These are phyloP conservation scores for Proisotoma minuta DNA, from an alignment of 2,888 invertebrate species.

Conservation along the genomic window DNA sequence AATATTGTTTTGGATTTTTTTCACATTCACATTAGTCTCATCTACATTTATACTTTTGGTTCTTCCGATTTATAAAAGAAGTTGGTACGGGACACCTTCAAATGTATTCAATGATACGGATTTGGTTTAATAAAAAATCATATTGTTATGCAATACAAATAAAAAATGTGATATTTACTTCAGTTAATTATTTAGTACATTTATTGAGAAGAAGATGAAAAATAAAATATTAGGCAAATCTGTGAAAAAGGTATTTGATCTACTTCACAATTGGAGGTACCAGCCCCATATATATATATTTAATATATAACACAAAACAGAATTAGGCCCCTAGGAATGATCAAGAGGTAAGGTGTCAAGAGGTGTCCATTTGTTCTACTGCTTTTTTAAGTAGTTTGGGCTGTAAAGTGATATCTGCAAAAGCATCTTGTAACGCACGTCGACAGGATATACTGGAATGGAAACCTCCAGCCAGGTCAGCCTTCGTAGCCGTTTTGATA, in stretches of 20 bases:
- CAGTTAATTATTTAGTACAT: too few relatives aligned
- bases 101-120: not conserved
- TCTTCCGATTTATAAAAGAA: conserved; percentile 51
- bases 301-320: too few relatives aligned
- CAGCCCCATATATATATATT: too few relatives aligned
- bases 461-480: conserved; percentile 84
- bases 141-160: too few relatives aligned
- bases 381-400: conserved; percentile 20
- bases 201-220: too few relatives aligned
- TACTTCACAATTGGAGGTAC: too few relatives aligned
- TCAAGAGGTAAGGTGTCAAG: too few relatives aligned
- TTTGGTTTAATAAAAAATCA: too few relatives aligned
- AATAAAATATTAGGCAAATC: too few relatives aligned
- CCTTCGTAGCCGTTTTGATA: conserved; percentile 66
- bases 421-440: conserved; percentile 80
- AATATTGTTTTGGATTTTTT: conserved; percentile 57
- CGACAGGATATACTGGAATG: conserved; percentile 75
- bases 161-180: too few relatives aligned
- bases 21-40: conserved; percentile 54
- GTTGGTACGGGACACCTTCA: conserved; percentile 29
- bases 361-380: conserved; percentile 19
- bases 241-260: too few relatives aligned
- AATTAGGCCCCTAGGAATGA: too few relatives aligned
- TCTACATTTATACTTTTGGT: conserved; percentile 55
- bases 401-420: conserved; percentile 58